A percentile compares a stretch with the other conserved stretches of the same genome.
phyloP scores from a whole-genome alignment of 2,888 invertebrate genomes.

The Caenorhabditis afra region DNA sequence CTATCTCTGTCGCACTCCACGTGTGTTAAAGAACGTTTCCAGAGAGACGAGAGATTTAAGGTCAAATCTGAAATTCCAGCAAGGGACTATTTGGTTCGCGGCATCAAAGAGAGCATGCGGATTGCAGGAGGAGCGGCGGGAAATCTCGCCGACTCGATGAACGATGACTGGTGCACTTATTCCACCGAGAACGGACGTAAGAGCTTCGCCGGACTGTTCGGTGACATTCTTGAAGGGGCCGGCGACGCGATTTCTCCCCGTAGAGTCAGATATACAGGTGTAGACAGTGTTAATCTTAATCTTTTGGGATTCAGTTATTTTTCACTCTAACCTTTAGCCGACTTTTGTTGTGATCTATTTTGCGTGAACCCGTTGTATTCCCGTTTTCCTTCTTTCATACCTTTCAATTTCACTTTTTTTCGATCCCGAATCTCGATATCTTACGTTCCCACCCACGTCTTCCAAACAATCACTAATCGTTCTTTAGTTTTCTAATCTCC shows the following conservation, averaged over 20 bases:
- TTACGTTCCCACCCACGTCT: slow-evolving; percentile 16
- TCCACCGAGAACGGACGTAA: slow-evolving; percentile 61
- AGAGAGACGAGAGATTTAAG: slow-evolving; percentile 5
- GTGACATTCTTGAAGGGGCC: slow-evolving; percentile 53
- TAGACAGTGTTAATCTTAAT: slow-evolving; percentile 36
- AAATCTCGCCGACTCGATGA: slow-evolving; percentile 36
- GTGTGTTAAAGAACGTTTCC: slow-evolving; percentile 9
- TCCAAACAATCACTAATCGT: neutral
- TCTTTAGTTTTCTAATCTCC: slow-evolving; percentile 46
- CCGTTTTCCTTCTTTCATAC: no score
- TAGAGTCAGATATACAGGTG: slow-evolving; percentile 48
- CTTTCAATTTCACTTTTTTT: no score
- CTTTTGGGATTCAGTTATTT: slow-evolving; percentile 7
- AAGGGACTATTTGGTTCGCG: slow-evolving; percentile 62
- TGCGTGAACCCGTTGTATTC: slow-evolving; percentile 10
- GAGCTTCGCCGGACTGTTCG: slow-evolving; percentile 45
- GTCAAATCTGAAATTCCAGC: slow-evolving; percentile 48
- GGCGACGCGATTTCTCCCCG: slow-evolving; percentile 40
- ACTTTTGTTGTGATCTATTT: neutral
- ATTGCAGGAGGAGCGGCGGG: slow-evolving; percentile 62
- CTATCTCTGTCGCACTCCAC: slow-evolving; percentile 24
- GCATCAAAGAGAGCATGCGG: slow-evolving; percentile 62
- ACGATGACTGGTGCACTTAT: slow-evolving; percentile 55
- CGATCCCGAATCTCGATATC: slow-evolving; percentile 18
- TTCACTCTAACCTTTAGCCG: neutral